phyloP scores from a whole-genome alignment of 2,888 invertebrate genomes.

The Ariolimax columbianus region DNA sequence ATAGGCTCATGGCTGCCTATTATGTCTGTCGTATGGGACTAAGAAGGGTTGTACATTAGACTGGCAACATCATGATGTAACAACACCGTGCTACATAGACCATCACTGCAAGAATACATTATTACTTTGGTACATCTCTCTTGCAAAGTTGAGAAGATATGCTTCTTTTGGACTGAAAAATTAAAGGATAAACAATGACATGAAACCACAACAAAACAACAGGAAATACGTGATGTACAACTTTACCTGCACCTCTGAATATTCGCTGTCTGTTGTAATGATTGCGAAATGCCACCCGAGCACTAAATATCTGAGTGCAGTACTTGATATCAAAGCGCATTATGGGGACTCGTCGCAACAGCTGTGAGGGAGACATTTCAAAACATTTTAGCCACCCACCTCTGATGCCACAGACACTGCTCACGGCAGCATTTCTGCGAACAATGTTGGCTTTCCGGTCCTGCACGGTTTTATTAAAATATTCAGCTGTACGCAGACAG shows the following conservation, averaged over 20 bases:
- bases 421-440: constrained; percentile 35
- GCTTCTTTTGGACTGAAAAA: no score
- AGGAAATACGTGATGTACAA: background rate
- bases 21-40: no score
- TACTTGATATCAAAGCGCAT: constrained; percentile 36
- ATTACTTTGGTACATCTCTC: no score
- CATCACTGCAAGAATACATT: no score
- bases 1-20: no score
- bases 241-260: constrained; percentile 21
- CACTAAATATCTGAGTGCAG: constrained; percentile 46
- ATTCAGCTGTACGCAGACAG: constrained; percentile 14
- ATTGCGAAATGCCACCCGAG: constrained; percentile 44
- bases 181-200: background rate
- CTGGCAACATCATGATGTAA: no score
- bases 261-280: constrained; percentile 39
- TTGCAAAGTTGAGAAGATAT: no score
- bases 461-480: constrained; percentile 48
- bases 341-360: constrained; percentile 39
- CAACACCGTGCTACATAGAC: no score
- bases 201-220: background rate
- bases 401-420: constrained; percentile 8
- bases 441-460: constrained; percentile 50
- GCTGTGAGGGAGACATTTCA: constrained; percentile 37
- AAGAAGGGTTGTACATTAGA: no score
- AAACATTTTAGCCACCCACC: constrained; percentile 31